Conservation (phyloP, 2,888 invertebrate genomes). For the Eupithecia pulchellata region DNA sequence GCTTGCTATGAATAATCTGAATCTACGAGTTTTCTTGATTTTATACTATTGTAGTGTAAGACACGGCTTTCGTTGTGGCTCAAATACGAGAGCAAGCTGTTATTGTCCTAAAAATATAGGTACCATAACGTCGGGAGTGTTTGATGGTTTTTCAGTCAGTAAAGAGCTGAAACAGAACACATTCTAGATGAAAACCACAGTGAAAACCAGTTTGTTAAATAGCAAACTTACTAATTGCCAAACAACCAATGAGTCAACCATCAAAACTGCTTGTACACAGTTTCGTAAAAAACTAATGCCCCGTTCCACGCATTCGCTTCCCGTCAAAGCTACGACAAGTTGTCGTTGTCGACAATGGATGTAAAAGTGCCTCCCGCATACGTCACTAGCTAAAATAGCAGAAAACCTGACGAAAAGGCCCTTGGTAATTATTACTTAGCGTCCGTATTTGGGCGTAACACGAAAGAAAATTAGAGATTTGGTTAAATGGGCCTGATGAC, state of each 20-base stretch:
- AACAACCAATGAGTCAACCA: background rate
- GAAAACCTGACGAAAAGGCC: slow-evolving; percentile 2
- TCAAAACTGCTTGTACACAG: background rate
- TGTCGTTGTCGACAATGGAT: too few relatives aligned
- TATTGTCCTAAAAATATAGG: background rate
- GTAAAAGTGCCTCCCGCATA: slow-evolving; percentile 16
- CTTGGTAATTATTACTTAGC: slow-evolving; percentile 4
- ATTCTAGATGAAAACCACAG: too few relatives aligned
- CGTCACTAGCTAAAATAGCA: slow-evolving; percentile 25
- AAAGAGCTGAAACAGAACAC: too few relatives aligned
- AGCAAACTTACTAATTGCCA: background rate
- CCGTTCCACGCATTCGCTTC: background rate
- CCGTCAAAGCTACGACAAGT: background rate
- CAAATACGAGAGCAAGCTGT: background rate
- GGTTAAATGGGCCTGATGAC: background rate
- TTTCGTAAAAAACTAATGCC: background rate
- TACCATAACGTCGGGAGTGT: background rate
- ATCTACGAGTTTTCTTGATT: background rate
- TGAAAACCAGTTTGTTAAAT: too few relatives aligned
- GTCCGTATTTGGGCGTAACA: background rate
- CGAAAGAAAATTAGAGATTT: background rate
- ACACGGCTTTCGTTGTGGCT: background rate
- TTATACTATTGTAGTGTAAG: background rate
- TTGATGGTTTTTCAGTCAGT: too few relatives aligned
- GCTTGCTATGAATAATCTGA: background rate